Percentiles rank a stretch among this genome's conserved stretches.
Evolutionary conservation across 1,140 invertebrate species (phyloP).

Genomic region (Drosophila parvula): DNA sequence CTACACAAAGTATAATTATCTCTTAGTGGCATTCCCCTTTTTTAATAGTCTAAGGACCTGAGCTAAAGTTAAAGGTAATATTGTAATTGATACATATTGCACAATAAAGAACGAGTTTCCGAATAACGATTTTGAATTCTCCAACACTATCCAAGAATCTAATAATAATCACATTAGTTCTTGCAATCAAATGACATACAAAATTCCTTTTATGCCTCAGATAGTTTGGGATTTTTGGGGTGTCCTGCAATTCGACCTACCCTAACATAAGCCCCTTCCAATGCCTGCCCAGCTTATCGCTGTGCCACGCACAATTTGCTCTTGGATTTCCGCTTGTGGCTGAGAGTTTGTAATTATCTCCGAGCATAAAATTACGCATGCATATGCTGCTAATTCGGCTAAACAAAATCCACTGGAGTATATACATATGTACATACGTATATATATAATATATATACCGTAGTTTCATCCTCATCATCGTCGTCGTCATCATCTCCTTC

Average conservation of each 20-base stretch:
- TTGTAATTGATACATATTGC: too few relatives aligned
- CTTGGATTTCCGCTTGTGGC: constrained; percentile 43
- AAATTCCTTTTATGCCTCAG: too few relatives aligned
- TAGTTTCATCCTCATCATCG: constrained; percentile 64
- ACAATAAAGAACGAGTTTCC: too few relatives aligned
- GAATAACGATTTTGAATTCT: too few relatives aligned
- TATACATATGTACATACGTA: too few relatives aligned
- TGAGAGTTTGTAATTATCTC: constrained; percentile 61
- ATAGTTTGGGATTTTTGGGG: neutral
- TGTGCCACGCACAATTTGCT: constrained; percentile 63
- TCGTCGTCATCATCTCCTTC: constrained; percentile 49
- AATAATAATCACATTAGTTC: too few relatives aligned
- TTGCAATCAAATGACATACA: too few relatives aligned
- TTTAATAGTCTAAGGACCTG: too few relatives aligned
- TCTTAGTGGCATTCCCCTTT: too few relatives aligned
- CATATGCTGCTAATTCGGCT: constrained; percentile 44
- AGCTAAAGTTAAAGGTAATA: too few relatives aligned
- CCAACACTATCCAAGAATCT: too few relatives aligned
- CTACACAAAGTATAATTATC: too few relatives aligned
- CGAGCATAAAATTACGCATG: constrained; percentile 58
- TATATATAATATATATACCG: constrained; percentile 76
- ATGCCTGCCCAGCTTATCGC: constrained; percentile 44
- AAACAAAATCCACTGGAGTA: constrained; percentile 19
- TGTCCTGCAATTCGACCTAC: neutral
- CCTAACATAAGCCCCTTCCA: constrained; percentile 8